Percentiles rank a stretch among this genome's conserved stretches.
phyloP scores from a whole-genome alignment of 2,888 invertebrate species.

The Creontiades dilutus region DNA sequence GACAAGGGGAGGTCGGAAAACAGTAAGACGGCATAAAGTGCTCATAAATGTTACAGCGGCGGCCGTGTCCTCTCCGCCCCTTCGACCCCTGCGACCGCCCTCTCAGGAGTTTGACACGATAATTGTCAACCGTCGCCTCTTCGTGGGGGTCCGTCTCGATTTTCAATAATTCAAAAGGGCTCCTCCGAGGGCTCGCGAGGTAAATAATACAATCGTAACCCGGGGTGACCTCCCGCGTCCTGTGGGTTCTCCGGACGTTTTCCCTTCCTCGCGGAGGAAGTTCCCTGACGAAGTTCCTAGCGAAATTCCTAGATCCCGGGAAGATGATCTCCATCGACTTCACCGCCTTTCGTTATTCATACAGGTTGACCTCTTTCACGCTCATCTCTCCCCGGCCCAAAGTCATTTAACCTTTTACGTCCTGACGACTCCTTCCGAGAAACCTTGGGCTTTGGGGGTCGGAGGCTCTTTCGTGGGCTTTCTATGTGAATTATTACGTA shows the following conservation, averaged over 20 bases:
- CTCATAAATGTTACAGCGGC: slow-evolving; percentile 48
- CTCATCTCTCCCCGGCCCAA: slow-evolving; percentile 20
- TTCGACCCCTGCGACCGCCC: slow-evolving; percentile 9
- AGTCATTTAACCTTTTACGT: slow-evolving; percentile 53
- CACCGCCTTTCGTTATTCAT: slow-evolving; percentile 24
- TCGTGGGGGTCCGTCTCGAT: slow-evolving; percentile 42
- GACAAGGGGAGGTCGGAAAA: slow-evolving; percentile 26
- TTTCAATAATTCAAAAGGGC: slow-evolving; percentile 56
- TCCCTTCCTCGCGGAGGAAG: no score
- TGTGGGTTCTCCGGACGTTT: background rate
- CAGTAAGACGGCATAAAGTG: slow-evolving; percentile 38
- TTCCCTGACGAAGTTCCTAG: no score
- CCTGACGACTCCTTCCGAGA: background rate
- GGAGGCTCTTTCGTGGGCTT: no score
- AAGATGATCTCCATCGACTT: background rate
- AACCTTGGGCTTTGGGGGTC: no score
- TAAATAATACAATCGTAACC: slow-evolving; percentile 61
- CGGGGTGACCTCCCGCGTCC: slow-evolving; percentile 27
- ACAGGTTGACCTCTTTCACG: background rate
- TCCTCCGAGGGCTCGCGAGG: background rate
- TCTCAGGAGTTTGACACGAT: slow-evolving; percentile 47
- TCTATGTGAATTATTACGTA: no score
- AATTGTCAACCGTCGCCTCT: slow-evolving; percentile 51
- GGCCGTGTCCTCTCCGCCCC: background rate
- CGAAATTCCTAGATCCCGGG: no score